Evolutionary conservation across 1,140 invertebrate genomes (phyloP).

Genomic region (Drosophila ambigua): DNA sequence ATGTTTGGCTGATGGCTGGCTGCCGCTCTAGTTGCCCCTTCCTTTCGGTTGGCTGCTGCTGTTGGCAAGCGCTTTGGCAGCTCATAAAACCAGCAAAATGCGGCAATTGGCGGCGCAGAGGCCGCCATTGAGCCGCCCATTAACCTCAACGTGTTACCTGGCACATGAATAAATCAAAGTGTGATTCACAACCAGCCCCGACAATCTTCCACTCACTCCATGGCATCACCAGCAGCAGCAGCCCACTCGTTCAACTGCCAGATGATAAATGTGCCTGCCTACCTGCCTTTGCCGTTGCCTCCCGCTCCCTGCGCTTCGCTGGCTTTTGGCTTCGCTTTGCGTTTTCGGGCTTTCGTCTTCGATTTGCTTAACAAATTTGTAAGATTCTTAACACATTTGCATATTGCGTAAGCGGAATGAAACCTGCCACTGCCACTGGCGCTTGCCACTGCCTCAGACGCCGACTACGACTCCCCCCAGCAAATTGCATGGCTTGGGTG

Average conservation of each 20-base stretch:
- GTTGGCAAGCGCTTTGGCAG: constrained; percentile 63
- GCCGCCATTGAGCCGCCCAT: constrained; percentile 61
- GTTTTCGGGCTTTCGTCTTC: constrained; percentile 52
- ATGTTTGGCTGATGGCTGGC: constrained; percentile 22
- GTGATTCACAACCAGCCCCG: constrained; percentile 35
- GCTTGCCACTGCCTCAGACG: too few species aligned
- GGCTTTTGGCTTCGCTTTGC: constrained; percentile 29
- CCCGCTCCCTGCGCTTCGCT: constrained; percentile 19
- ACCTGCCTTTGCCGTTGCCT: constrained; percentile 32
- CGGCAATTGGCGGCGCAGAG: constrained; percentile 32
- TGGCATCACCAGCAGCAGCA: background rate
- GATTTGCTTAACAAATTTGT: constrained; percentile 81
- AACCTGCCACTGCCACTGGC: background rate
- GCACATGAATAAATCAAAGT: constrained; percentile 79
- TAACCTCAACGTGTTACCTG: constrained; percentile 71
- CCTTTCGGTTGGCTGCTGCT: constrained; percentile 4
- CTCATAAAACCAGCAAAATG: constrained; percentile 62
- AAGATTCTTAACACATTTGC: constrained; percentile 80
- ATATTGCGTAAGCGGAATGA: constrained; percentile 65
- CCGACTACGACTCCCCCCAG: too few species aligned
- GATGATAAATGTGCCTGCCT: constrained; percentile 66
- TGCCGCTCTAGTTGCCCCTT: constrained; percentile 3
- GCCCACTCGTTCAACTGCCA: constrained; percentile 35
- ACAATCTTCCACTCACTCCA: background rate
- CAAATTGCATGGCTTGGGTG: constrained; percentile 19